Evolutionary conservation across 2,888 invertebrate genomes (phyloP).

Genomic region (Agriotes lineatus): DNA sequence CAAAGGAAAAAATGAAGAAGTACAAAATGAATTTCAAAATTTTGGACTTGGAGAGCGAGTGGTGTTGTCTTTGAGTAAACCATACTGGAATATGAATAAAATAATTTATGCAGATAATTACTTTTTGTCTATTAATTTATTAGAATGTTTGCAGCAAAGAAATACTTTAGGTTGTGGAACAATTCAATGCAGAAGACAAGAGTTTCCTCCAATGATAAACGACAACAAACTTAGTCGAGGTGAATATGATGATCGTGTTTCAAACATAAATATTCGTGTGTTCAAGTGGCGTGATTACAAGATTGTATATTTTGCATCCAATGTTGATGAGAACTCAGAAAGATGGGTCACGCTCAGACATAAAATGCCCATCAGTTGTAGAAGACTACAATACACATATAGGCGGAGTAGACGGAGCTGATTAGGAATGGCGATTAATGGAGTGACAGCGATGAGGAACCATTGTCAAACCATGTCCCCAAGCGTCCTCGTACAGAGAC

Average conservation of each 20-base stretch:
- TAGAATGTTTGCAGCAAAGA: conserved; percentile 4
- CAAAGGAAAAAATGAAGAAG: conserved; percentile 6
- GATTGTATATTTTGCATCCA: neutral
- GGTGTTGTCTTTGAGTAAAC: conserved; percentile 5
- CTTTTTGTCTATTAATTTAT: conserved; percentile 12
- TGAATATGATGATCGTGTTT: neutral
- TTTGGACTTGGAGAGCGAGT: conserved; percentile 4
- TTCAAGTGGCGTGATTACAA: neutral
- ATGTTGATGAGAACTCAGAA: neutral
- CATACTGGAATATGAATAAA: neutral
- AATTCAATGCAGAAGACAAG: conserved; percentile 1
- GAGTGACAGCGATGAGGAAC: no score
- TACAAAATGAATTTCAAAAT: neutral
- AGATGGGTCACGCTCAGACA: neutral
- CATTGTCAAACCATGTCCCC: no score
- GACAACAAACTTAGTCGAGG: neutral
- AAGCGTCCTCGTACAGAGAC: no score
- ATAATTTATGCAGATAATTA: conserved; percentile 16
- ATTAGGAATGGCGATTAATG: no score
- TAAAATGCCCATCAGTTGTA: neutral
- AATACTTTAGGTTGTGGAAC: neutral
- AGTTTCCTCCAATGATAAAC: conserved; percentile 5
- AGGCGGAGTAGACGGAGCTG: no score
- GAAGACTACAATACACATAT: neutral
- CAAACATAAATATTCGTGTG: neutral